A percentile compares a stretch with the other conserved stretches of the same genome.
Evolutionary conservation across 2,888 invertebrate genomes (phyloP).

Genomic region (Antheraea yamamai): DNA sequence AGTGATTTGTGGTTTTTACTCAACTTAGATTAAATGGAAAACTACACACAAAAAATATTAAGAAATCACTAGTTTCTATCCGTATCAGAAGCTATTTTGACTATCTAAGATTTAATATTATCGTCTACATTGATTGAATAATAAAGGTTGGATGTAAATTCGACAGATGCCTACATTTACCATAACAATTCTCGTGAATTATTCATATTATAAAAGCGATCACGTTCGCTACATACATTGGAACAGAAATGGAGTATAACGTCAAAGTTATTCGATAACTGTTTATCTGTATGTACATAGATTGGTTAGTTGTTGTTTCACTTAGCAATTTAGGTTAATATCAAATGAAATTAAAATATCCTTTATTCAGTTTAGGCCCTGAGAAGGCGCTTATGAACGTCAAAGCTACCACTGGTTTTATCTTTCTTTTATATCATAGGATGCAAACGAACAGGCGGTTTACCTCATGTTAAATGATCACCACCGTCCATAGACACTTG

Average conservation of each 20-base stretch:
- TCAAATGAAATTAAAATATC: too few relatives aligned
- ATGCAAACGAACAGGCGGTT: too few relatives aligned
- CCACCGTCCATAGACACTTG: too few relatives aligned
- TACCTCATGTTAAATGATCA: too few relatives aligned
- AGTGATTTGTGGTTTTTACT: too few relatives aligned
- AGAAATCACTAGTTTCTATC: background rate
- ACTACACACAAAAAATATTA: background rate
- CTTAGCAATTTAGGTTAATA: background rate
- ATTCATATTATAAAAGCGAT: background rate
- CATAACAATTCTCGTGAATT: constrained; percentile 15
- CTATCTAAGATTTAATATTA: background rate
- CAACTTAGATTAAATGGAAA: background rate
- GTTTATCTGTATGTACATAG: background rate
- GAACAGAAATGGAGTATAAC: background rate
- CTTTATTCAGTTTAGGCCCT: too few relatives aligned
- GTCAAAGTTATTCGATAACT: constrained; percentile 13
- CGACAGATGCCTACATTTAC: constrained; percentile 15
- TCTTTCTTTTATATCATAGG: too few relatives aligned
- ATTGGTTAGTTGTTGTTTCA: background rate
- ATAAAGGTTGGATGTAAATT: constrained; percentile 3
- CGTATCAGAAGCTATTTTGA: background rate
- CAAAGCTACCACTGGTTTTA: too few relatives aligned
- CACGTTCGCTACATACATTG: background rate
- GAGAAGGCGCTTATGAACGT: too few relatives aligned
- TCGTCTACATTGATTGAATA: constrained; percentile 7